phyloP scores from a whole-genome alignment of 2,113 vertebrate genomes.

The Edolisoma coerulescens region DNA sequence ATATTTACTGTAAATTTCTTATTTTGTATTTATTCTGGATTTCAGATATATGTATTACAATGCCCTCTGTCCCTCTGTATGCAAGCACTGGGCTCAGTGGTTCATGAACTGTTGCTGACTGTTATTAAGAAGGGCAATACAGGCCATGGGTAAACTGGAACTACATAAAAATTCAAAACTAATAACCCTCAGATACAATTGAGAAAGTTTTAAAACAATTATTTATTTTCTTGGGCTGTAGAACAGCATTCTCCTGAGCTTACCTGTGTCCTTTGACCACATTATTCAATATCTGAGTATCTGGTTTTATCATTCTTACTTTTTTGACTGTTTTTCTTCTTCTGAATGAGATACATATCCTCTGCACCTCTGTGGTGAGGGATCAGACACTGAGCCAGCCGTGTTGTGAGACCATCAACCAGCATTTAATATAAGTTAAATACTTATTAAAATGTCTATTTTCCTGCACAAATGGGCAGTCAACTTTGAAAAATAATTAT shows the following conservation, averaged over 20 bases:
- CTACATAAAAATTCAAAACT: background rate
- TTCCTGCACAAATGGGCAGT: background rate
- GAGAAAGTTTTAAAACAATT: background rate
- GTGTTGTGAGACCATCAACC: background rate
- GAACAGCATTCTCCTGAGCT: background rate
- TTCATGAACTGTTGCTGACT: background rate
- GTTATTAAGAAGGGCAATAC: background rate
- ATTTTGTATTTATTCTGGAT: background rate
- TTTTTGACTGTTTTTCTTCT: background rate
- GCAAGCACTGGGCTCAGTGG: background rate
- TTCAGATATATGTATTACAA: background rate
- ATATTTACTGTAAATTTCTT: background rate
- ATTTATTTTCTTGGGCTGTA: background rate
- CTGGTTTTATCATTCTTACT: background rate
- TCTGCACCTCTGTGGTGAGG: background rate
- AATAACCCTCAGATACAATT: background rate
- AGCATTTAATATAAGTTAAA: background rate
- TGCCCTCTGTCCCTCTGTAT: background rate
- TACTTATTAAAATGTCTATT: background rate
- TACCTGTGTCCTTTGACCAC: background rate
- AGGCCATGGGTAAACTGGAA: background rate
- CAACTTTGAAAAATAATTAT: background rate
- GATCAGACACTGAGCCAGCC: background rate
- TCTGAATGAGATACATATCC: rapidly evolving
- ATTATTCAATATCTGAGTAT: background rate